phyloP scores from a whole-genome alignment of 35 echinoderm and acorn worm species.

The Chiridota heheva region DNA sequence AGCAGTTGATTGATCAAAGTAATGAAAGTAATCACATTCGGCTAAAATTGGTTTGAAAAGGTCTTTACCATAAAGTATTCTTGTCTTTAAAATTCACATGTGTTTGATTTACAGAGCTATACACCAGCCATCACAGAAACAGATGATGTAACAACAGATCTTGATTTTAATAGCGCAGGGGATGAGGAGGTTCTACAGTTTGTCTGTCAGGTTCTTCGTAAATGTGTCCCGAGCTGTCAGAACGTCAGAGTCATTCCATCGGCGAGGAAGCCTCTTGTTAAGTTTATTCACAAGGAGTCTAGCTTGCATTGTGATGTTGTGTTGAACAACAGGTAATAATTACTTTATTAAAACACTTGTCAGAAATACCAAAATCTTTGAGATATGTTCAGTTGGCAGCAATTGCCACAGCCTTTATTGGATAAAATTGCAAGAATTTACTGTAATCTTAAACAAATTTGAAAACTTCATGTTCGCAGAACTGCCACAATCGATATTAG shows the following conservation, averaged over 20 bases:
- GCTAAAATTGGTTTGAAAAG: too few relatives aligned
- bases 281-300: conserved; percentile 84
- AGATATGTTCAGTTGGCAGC: neutral
- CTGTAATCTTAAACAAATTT: too few relatives aligned
- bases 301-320: conserved; percentile 77
- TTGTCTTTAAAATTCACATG: too few relatives aligned
- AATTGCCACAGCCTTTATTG: neutral
- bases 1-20: too few relatives aligned
- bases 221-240: conserved; percentile 81
- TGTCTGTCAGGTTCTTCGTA: conserved; percentile 62
- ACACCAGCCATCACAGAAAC: too few relatives aligned
- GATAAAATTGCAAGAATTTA: neutral
- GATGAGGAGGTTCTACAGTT: conserved; percentile 58
- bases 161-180: conserved; percentile 10
- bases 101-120: too few relatives aligned
- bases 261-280: conserved; percentile 75
- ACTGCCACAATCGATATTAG: too few relatives aligned
- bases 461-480: too few relatives aligned
- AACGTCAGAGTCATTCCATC: conserved; percentile 63
- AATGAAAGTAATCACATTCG: too few relatives aligned
- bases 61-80: too few relatives aligned
- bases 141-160: neutral
- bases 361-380: neutral
- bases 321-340: conserved; percentile 79
- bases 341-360: neutral